These are phyloP conservation scores for Balearica regulorum DNA, from an alignment of 2,797 vertebrate species.

Conservation along the genomic window DNA sequence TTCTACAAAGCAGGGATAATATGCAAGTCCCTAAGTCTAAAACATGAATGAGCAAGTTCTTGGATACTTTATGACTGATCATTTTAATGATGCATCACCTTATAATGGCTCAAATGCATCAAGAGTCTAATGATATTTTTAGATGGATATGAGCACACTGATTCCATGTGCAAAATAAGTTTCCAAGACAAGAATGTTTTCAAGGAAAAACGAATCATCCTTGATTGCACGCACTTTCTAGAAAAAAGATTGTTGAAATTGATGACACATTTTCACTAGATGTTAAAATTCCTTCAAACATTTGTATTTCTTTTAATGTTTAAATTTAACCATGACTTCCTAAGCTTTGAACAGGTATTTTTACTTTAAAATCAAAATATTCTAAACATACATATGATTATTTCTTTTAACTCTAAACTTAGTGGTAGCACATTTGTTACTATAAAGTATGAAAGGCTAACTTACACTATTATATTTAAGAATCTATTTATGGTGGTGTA, in stretches of 20 bases:
- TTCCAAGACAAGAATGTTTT: background rate
- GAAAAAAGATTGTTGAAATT: background rate
- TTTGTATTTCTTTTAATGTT: background rate
- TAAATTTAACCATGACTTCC: background rate
- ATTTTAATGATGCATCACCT: background rate
- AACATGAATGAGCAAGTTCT: background rate
- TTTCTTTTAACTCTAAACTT: background rate
- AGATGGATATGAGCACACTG: background rate
- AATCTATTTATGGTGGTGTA: background rate
- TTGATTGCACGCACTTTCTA: background rate
- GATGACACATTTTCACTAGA: background rate
- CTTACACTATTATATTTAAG: background rate
- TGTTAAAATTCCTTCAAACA: background rate
- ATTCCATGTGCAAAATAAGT: background rate
- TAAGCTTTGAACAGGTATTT: background rate
- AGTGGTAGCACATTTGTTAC: background rate
- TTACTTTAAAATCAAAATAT: background rate
- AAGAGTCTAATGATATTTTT: background rate
- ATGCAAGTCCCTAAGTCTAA: background rate
- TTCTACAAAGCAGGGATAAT: background rate
- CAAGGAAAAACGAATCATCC: background rate
- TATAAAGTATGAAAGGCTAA: background rate
- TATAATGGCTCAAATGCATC: background rate
- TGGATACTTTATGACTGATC: background rate
- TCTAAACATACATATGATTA: background rate